Evolutionary conservation across 1,140 invertebrate genomes (phyloP).

Genomic region (Phthorimaea operculella): DNA sequence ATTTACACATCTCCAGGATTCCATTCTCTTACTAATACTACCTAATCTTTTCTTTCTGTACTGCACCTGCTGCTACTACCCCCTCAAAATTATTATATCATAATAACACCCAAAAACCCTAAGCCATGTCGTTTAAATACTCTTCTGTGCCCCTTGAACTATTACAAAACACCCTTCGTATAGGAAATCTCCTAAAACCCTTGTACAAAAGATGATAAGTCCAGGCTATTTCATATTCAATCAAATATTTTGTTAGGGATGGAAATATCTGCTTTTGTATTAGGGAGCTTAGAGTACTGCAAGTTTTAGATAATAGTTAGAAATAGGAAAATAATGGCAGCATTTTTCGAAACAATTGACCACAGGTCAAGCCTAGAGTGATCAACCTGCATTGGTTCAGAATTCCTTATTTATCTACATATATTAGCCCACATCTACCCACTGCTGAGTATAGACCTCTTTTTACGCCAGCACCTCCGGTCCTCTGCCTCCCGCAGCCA

Average conservation of each 20-base stretch:
- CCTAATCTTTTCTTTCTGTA: neutral
- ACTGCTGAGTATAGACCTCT: too few relatives aligned
- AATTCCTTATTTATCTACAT: too few relatives aligned
- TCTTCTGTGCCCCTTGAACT: constrained; percentile 54
- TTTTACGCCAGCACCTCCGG: too few relatives aligned
- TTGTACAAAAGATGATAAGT: constrained; percentile 59
- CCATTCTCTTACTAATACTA: neutral
- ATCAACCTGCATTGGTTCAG: too few relatives aligned
- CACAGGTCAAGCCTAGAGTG: too few relatives aligned
- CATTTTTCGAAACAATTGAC: neutral
- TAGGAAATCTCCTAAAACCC: constrained; percentile 48
- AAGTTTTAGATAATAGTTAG: too few relatives aligned
- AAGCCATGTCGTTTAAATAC: constrained; percentile 52
- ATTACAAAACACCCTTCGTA: constrained; percentile 40
- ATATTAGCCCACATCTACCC: too few relatives aligned
- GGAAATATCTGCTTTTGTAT: constrained; percentile 45
- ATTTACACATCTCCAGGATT: neutral
- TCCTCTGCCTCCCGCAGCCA: too few relatives aligned
- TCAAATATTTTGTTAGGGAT: constrained; percentile 61
- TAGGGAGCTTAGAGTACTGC: constrained; percentile 23
- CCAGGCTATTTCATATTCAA: constrained; percentile 61
- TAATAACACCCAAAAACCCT: constrained; percentile 16
- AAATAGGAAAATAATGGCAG: neutral
- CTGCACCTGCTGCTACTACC: constrained; percentile 26
- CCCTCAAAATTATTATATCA: constrained; percentile 12